Percentiles rank a stretch among this genome's conserved stretches.
Evolutionary conservation across 1,140 invertebrate species (phyloP).

Genomic region (Drosophila lacteicornis): DNA sequence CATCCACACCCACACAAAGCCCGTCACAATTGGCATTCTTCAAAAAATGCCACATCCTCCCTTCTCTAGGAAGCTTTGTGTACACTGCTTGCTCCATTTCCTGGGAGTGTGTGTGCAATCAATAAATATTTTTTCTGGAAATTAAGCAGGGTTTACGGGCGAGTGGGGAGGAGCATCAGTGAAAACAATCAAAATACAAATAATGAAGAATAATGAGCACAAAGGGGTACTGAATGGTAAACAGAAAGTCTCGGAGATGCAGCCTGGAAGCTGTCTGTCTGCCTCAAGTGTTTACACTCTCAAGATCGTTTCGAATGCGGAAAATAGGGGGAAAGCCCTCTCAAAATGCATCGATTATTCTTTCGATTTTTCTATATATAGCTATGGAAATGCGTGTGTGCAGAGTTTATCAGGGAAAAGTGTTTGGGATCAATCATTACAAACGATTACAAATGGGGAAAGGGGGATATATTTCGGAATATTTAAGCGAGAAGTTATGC

Average conservation of each 20-base stretch:
- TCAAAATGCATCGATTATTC: slow-evolving; percentile 21
- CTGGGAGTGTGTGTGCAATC: slow-evolving; percentile 49
- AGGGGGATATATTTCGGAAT: not conserved
- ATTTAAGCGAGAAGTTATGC: not conserved
- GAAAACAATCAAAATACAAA: slow-evolving; percentile 65
- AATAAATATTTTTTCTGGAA: slow-evolving; percentile 68
- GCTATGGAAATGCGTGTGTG: slow-evolving; percentile 1
- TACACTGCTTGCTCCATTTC: slow-evolving; percentile 16
- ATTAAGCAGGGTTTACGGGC: slow-evolving; percentile 48
- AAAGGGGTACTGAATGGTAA: slow-evolving; percentile 46
- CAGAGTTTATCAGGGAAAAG: slow-evolving; percentile 30
- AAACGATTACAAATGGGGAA: slow-evolving; percentile 8
- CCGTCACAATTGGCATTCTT: slow-evolving; percentile 54
- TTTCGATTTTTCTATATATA: slow-evolving; percentile 23
- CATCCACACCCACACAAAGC: not conserved
- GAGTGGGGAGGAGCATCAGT: not conserved
- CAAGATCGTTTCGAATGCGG: slow-evolving; percentile 10
- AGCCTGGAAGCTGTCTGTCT: slow-evolving; percentile 46
- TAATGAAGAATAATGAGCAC: slow-evolving; percentile 65
- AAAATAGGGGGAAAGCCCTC: slow-evolving; percentile 5
- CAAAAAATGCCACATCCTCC: slow-evolving; percentile 30
- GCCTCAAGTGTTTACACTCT: slow-evolving; percentile 43
- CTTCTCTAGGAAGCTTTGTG: slow-evolving; percentile 6
- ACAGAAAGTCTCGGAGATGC: slow-evolving; percentile 27
- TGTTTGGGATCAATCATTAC: slow-evolving; percentile 29